Conservation (phyloP, 2,888 invertebrate genomes). For the Sepiola atlantica region DNA sequence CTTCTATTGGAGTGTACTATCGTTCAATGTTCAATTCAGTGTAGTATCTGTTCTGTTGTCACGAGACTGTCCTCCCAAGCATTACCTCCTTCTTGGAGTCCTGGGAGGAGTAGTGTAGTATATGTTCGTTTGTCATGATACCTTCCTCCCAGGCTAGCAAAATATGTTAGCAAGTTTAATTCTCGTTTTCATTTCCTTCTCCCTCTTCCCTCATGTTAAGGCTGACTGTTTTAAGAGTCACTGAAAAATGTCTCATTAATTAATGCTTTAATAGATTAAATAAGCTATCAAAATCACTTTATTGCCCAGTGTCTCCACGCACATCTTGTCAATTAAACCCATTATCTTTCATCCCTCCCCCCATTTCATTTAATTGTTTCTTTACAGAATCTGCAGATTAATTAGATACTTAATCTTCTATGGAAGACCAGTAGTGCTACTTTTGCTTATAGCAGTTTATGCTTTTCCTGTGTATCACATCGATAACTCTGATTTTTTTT, state of each 20-base stretch:
- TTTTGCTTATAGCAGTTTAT: neutral
- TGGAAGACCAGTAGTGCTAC: neutral
- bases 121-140: too few relatives aligned
- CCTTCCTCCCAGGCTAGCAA: too few relatives aligned
- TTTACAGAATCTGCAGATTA: neutral
- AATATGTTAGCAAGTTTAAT: too few relatives aligned
- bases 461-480: too few relatives aligned
- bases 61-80: too few relatives aligned
- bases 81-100: too few relatives aligned
- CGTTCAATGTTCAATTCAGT: too few relatives aligned
- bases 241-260: neutral
- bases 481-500: too few relatives aligned
- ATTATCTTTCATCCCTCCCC: neutral
- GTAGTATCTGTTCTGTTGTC: too few relatives aligned
- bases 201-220: neutral
- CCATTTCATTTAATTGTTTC: neutral
- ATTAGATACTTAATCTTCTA: neutral
- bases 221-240: neutral
- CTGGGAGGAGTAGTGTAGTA: too few relatives aligned
- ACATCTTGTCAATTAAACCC: neutral
- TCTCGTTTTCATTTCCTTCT: too few relatives aligned
- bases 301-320: neutral
- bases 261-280: neutral
- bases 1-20: too few relatives aligned
- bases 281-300: neutral